Conservation (phyloP, 1,140 invertebrate genomes). For the Daktulosphaira vitifoliae region DNA sequence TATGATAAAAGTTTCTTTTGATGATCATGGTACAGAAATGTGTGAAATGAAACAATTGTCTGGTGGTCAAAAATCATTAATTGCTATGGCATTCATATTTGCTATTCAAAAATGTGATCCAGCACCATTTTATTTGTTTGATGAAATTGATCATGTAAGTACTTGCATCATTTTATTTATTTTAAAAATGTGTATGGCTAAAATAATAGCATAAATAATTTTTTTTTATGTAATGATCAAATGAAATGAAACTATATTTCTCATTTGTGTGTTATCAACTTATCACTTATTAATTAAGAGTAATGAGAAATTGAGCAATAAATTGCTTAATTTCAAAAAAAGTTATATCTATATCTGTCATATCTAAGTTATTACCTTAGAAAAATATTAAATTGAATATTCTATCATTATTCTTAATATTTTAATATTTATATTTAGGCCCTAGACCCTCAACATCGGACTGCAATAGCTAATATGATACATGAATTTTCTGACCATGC, state of each 20-base stretch:
- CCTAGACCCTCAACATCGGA: conserved; percentile 91
- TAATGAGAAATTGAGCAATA: no score
- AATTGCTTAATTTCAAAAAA: no score
- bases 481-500: conserved; percentile 89
- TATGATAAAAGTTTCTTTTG: conserved; percentile 58
- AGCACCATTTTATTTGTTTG: conserved; percentile 98
- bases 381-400: no score
- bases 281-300: no score
- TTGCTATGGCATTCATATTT: conserved; percentile 94
- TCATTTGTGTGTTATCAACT: no score
- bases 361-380: no score
- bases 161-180: no score
- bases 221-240: no score
- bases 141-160: conserved; percentile 95
- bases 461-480: conserved; percentile 98
- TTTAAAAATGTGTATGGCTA: no score
- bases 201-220: no score
- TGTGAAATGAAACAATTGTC: conserved; percentile 98
- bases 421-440: conserved; percentile 50
- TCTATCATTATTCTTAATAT: no score
- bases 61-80: conserved; percentile 96
- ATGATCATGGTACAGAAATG: conserved; percentile 79
- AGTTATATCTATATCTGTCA: not conserved
- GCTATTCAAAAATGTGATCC: conserved; percentile 99
- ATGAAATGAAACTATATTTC: no score